phyloP scores from a whole-genome alignment of 1,140 invertebrate genomes.

The Hestina assimilis region DNA sequence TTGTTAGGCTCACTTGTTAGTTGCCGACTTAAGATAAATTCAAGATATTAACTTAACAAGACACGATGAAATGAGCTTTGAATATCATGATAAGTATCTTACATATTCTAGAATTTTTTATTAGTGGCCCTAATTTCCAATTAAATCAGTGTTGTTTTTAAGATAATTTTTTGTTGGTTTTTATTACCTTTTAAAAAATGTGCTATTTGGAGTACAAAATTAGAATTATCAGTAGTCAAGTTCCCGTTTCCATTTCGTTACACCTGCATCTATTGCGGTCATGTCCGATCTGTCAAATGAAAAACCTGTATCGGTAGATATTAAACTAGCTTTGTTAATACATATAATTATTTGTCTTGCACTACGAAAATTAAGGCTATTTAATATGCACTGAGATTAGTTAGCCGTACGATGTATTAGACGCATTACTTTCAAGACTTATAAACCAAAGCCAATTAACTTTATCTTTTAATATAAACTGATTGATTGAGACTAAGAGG shows the following conservation, averaged over 20 bases:
- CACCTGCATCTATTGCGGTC: conserved; percentile 10
- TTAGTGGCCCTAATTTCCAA: no score
- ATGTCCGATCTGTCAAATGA: conserved; percentile 2
- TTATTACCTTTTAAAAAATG: not conserved
- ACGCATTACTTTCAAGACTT: no score
- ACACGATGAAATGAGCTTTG: conserved; percentile 11
- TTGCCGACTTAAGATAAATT: conserved; percentile 41
- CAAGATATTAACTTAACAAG: conserved; percentile 31
- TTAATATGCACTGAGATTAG: no score
- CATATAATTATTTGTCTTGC: no score
- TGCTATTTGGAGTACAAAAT: not conserved
- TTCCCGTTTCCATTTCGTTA: not conserved
- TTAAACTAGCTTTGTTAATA: no score
- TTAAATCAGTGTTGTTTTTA: no score
- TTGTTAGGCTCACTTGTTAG: conserved; percentile 35
- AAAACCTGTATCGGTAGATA: not conserved
- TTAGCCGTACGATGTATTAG: no score
- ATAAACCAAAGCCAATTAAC: no score
- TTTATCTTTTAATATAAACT: no score
- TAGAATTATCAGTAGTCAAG: not conserved
- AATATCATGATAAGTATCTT: not conserved
- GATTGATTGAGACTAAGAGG: not conserved
- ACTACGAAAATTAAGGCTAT: no score
- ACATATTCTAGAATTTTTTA: no score
- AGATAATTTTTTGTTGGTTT: no score